Base-by-base conservation (phyloP, 2,888 invertebrate species). In the Pelosia muscerda region DNA sequence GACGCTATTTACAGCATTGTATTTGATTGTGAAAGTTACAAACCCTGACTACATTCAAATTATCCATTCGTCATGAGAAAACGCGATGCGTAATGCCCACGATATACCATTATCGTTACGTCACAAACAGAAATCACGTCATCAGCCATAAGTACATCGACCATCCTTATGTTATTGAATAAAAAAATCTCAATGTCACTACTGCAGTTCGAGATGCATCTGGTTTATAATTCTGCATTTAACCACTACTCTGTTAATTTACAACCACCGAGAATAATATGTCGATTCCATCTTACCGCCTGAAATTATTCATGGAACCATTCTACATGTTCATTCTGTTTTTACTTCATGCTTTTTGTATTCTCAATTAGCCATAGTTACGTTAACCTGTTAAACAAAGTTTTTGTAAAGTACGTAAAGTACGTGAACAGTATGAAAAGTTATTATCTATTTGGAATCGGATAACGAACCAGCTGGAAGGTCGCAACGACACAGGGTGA, bases 401-500 rank as follows among this genome's bases (percentile, higher is more conserved):
- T 67, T 61, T 70, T 69, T 71, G 63, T 71, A 26, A 66, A 68
- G 74, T 66, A 73, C 73, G 81, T 84, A 78, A 68, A 73, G 68
- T 77, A 61, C 34, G 38, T 64, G 15, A 65, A 77, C 56, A 63
- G 54, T 71, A 75, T 72, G 69, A 77, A 72, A 72, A 83, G 75
- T 73, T 81, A 83, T 84, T 83, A 86, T 86, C 84, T 87, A 86
- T 88, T 88, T 87, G 76, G 83, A 84, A 87, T 89, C 87, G 87
- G 85, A 86, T 87, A 87, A 83, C 83, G 88, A 87, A 86, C 87
- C 83, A 84, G 78, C 69, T 83, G 77, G 83, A 88, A 91, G 89
- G 90, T 90, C 91, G 87, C 74, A 71, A 82, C 78, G 82, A 76
- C 71, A 74, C 81, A 84, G 84, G 92, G 91, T 92, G 86, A 91